Conservation (phyloP, 2,888 invertebrate species). For the Drosophila tripunctata region DNA sequence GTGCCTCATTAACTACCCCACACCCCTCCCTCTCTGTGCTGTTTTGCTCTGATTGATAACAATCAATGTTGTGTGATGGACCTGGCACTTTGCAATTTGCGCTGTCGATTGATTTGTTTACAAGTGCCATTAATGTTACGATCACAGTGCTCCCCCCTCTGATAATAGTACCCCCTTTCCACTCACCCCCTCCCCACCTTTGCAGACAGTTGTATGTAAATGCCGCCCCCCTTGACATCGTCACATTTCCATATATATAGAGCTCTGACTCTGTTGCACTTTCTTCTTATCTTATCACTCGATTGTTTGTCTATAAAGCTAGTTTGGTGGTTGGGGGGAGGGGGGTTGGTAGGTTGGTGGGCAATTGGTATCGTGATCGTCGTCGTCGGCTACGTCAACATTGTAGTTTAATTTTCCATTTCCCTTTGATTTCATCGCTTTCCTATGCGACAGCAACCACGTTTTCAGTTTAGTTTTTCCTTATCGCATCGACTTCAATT, state of each 20-base stretch:
- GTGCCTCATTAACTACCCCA: not conserved
- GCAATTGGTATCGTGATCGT: slow-evolving; percentile 25
- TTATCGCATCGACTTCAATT: slow-evolving; percentile 70
- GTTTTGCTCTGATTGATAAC: slow-evolving; percentile 60
- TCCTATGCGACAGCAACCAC: not conserved
- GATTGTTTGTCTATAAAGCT: slow-evolving; percentile 22
- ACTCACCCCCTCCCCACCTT: not conserved
- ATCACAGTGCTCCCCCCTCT: not conserved
- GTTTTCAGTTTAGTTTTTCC: not conserved
- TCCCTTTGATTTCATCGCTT: slow-evolving; percentile 66
- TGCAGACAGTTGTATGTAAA: slow-evolving; percentile 64
- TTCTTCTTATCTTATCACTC: slow-evolving; percentile 50
- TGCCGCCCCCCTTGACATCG: slow-evolving; percentile 44
- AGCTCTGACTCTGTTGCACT: slow-evolving; percentile 40
- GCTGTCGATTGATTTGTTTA: slow-evolving; percentile 73
- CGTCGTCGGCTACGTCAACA: slow-evolving; percentile 39
- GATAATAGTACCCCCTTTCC: no score
- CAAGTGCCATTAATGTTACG: slow-evolving; percentile 73
- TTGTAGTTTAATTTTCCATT: slow-evolving; percentile 64
- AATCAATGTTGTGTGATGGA: slow-evolving; percentile 37
- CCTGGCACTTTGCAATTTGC: slow-evolving; percentile 64
- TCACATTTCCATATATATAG: slow-evolving; percentile 41
- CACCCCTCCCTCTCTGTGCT: not conserved
- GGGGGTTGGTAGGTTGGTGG: not conserved
- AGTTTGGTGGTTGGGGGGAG: not conserved